phyloP scores from a whole-genome alignment of 1,140 invertebrate genomes.

The Arion vulgaris region DNA sequence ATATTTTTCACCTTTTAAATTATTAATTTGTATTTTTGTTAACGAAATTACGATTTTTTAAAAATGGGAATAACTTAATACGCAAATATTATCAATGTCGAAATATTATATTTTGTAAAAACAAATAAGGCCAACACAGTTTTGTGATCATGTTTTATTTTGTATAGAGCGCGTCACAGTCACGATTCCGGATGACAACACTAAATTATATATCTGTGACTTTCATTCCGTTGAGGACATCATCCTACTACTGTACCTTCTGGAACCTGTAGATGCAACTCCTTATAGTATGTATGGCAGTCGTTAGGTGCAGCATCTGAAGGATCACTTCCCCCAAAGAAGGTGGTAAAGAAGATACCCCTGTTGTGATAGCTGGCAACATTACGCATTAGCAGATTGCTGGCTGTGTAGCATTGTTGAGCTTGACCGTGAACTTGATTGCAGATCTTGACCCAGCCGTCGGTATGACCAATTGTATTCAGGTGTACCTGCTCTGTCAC shows the following conservation, averaged over 20 bases:
- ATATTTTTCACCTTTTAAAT: too few species aligned
- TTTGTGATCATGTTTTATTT: too few species aligned
- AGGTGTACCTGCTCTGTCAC: constrained; percentile 52
- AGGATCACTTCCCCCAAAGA: constrained; percentile 52
- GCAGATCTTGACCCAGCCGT: constrained; percentile 52
- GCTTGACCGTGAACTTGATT: constrained; percentile 32
- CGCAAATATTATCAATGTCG: too few species aligned
- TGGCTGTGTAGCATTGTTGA: constrained; percentile 21
- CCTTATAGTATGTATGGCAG: constrained; percentile 46
- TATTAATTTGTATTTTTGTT: too few species aligned
- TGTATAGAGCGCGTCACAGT: too few species aligned
- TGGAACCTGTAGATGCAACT: background rate
- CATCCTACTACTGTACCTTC: background rate
- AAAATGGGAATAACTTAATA: too few species aligned
- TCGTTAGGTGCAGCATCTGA: constrained; percentile 46
- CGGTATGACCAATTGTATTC: constrained; percentile 35
- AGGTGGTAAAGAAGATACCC: constrained; percentile 60
- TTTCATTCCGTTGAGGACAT: background rate
- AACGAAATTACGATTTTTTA: too few species aligned
- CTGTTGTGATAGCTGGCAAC: constrained; percentile 44
- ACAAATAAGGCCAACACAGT: too few species aligned
- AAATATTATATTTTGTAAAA: too few species aligned
- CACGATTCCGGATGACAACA: too few species aligned
- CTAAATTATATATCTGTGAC: too few species aligned
- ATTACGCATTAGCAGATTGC: constrained; percentile 20